Evolutionary conservation across 2,797 vertebrate species (phyloP).

Genomic region (Parauchenoglanis ngamensis): DNA sequence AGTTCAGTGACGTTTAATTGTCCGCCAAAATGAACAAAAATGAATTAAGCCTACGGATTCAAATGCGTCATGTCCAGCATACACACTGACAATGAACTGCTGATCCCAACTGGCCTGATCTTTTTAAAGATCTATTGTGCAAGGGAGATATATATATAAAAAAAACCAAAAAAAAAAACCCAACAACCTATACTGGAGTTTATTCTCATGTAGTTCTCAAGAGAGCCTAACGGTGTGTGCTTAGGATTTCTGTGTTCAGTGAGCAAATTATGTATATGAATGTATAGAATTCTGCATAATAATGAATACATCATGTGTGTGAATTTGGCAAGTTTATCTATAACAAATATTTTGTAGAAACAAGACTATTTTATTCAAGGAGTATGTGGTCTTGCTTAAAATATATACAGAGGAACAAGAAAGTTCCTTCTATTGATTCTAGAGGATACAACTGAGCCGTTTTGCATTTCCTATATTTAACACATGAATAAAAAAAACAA

Average conservation of each 20-base stretch:
- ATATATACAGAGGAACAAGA: not conserved
- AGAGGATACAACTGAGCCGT: not conserved
- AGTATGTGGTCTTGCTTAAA: constrained; percentile 12
- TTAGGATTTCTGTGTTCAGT: not conserved
- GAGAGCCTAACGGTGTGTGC: not conserved
- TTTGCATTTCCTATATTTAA: not conserved
- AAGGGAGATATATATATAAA: no score
- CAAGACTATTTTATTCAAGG: not conserved
- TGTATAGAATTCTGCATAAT: not conserved
- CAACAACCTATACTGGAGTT: not conserved
- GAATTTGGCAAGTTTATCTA: constrained; percentile 9
- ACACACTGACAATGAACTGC: not conserved
- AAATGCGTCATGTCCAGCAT: not conserved
- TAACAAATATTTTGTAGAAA: not conserved
- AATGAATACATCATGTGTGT: not conserved
- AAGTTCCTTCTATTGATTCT: not conserved
- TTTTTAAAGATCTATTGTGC: not conserved
- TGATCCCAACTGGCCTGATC: not conserved
- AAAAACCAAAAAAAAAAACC: not conserved
- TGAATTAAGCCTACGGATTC: not conserved
- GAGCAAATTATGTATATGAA: not conserved
- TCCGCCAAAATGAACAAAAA: not conserved
- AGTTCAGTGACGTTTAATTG: not conserved
- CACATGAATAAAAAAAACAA: not conserved
- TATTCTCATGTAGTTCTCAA: not conserved